Percentiles rank a stretch among this genome's conserved stretches.
Conservation (phyloP, 2,797 vertebrate species). For the Huso huso region DNA sequence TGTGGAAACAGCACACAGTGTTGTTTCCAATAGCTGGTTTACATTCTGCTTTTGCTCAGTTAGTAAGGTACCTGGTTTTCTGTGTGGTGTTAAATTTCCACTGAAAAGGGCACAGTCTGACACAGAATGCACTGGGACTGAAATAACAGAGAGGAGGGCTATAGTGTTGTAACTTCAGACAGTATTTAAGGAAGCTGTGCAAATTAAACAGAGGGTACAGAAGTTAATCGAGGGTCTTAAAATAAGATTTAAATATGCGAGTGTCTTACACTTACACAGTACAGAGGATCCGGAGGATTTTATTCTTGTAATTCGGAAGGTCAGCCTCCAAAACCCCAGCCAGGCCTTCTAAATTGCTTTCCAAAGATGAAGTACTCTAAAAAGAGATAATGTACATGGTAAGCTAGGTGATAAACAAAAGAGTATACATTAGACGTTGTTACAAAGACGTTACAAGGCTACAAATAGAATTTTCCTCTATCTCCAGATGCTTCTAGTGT, state of each 20-base stretch:
- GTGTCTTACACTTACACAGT: constrained; percentile 71
- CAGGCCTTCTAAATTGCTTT: constrained; percentile 92
- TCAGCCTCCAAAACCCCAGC: constrained; percentile 95
- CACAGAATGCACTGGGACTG: neutral
- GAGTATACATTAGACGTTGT: too few relatives aligned
- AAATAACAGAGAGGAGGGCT: neutral
- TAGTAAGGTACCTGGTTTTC: too few relatives aligned
- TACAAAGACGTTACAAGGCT: too few relatives aligned
- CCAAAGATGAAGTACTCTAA: constrained; percentile 89
- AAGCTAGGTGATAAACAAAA: too few relatives aligned
- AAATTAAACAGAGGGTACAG: too few relatives aligned
- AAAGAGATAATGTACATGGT: constrained; percentile 12
- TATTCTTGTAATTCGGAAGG: constrained; percentile 97
- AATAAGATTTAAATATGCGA: neutral
- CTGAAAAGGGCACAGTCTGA: neutral
- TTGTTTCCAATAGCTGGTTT: neutral
- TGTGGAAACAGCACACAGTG: constrained; percentile 31
- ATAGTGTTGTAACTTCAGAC: too few relatives aligned
- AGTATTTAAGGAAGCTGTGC: too few relatives aligned
- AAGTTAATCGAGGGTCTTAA: too few relatives aligned
- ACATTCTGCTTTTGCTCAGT: accelerated
- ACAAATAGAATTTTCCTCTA: too few relatives aligned
- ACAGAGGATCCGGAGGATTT: constrained; percentile 90
- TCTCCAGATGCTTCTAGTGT: too few relatives aligned
- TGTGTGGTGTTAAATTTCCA: neutral